Percentiles rank a stretch among this genome's conserved stretches.
phyloP scores from a whole-genome alignment of 2,113 vertebrate species.

The Cephalopholis sonnerati region DNA sequence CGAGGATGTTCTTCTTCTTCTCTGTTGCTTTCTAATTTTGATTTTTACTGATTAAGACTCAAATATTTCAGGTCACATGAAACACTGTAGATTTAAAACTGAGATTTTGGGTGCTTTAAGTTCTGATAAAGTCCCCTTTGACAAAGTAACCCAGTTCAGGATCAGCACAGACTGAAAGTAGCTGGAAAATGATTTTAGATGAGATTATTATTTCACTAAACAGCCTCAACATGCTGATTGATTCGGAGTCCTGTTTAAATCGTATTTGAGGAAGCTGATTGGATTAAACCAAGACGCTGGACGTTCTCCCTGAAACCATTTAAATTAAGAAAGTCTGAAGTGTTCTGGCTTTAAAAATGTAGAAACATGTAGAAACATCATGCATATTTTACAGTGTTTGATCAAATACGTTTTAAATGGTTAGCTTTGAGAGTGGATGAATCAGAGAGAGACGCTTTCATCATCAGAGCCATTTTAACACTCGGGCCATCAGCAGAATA shows the following conservation, averaged over 20 bases:
- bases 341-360: background rate
- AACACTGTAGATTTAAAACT: no score
- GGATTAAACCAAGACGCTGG: background rate
- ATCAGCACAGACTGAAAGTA: background rate
- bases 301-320: background rate
- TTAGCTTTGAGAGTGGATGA: slow-evolving; percentile 40
- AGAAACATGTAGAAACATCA: slow-evolving; percentile 31
- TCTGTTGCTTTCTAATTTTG: no score
- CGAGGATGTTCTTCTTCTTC: no score
- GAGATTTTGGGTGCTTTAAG: no score
- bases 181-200: background rate
- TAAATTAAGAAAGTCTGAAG: background rate
- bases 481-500: slow-evolving; percentile 33
- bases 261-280: background rate
- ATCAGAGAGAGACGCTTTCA: slow-evolving; percentile 45
- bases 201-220: background rate
- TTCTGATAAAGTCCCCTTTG: background rate
- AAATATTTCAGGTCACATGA: no score
- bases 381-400: slow-evolving; percentile 50
- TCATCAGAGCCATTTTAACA: slow-evolving; percentile 34
- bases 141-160: background rate
- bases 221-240: background rate
- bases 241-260: background rate
- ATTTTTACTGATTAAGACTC: no score
- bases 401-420: slow-evolving; percentile 48